These are phyloP conservation scores for Thermophis baileyi DNA, from an alignment of 2,113 vertebrate genomes.

Conservation along the genomic window DNA sequence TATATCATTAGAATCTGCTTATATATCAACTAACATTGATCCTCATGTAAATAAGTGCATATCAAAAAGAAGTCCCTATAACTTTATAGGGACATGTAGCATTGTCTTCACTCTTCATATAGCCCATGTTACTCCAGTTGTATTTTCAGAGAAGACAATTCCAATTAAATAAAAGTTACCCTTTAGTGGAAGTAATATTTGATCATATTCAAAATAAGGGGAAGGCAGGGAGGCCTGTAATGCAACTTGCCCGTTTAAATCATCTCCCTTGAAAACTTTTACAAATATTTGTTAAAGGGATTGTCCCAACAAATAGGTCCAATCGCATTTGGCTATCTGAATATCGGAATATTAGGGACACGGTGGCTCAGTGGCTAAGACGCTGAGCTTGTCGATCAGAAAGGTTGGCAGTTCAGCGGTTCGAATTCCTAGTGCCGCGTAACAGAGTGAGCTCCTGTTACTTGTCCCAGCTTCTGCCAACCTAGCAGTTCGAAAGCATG, in stretches of 20 bases:
- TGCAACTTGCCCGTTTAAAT: not conserved
- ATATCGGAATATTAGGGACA: not conserved
- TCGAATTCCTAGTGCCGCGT: no score
- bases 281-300: not conserved
- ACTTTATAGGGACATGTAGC: not conserved
- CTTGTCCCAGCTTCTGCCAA: no score
- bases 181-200: not conserved
- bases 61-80: not conserved
- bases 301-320: not conserved
- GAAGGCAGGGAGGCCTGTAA: not conserved
- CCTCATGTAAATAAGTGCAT: not conserved
- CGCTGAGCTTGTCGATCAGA: no score
- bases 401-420: no score
- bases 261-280: not conserved
- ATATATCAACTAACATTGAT: not conserved
- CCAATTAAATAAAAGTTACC: not conserved
- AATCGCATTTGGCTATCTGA: not conserved
- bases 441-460: no score
- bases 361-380: no score
- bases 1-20: not conserved
- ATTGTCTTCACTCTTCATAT: not conserved
- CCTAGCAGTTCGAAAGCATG: no score
- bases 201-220: not conserved
- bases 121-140: fast-evolving
- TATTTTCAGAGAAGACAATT: not conserved